Evolutionary conservation across 2,797 vertebrate species (phyloP), one percentile per base, ranked within the genome.

Genomic region (Phalloptychus januarius): DNA sequence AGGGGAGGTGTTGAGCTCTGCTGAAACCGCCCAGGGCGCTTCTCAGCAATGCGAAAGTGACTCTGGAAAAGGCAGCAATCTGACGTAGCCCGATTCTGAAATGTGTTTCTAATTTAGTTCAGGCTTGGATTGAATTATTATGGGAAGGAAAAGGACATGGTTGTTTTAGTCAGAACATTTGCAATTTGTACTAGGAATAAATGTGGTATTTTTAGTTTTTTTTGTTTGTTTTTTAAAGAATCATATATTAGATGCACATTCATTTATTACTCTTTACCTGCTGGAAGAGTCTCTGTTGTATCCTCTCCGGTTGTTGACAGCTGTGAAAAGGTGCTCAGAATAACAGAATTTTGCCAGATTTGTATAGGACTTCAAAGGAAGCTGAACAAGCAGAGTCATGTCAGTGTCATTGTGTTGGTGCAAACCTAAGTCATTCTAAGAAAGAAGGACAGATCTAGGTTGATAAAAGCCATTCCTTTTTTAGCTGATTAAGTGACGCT

Each of bases 1-100:
- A 73, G 86, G 83, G 89, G 89, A 88, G 91, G 90, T 82, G 90
- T 83, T 88, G 61, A 61, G 75, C 79, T 76, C 44, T 13, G 50
- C 54, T 83, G 79, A 83, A 86, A 90, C 88, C 91, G 90, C 92
- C 93, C 93, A 83, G 75, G 56, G 83, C 74, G 63, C 74, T 85
- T 56, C 80, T 50, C 61, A 83, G 71, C 77, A 77, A 63, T 71
- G 38, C 69, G 28, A 58, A 33, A 82, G 65, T 54, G 54, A 73
- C 61, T 69, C 61, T 69, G 61, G 18, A 70, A 18, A 33, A 2
- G 52, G n/a, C 67, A 36, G 23, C 63, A 72, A 61, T 61, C 23
- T 28, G 12, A 69, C 12, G 15, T n/a, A 38, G 33, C 42, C n/a
- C 20, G 63, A 16, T 63, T 50, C 31, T 50, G 13, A 46, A 25